These are phyloP conservation scores for Eurois occulta DNA, from an alignment of 2,888 invertebrate genomes.

Conservation along the genomic window DNA sequence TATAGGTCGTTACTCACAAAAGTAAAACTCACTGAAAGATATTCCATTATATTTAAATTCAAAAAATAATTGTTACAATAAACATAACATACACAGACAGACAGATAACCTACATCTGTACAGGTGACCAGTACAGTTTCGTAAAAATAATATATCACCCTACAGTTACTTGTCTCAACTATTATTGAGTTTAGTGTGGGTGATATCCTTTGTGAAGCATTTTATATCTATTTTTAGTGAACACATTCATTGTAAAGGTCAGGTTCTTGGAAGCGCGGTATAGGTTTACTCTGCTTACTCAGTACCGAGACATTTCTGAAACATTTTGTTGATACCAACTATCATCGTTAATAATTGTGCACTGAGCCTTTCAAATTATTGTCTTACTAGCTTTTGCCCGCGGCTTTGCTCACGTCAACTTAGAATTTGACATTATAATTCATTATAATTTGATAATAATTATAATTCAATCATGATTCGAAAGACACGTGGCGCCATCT, in stretches of 20 bases:
- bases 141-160: constrained; percentile 6
- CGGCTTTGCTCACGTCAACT: too few relatives aligned
- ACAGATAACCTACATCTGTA: neutral
- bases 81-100: neutral
- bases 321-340: constrained; percentile 3
- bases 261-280: neutral
- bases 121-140: neutral
- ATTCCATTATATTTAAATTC: too few relatives aligned
- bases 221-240: constrained; percentile 27
- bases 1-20: neutral
- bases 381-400: too few relatives aligned
- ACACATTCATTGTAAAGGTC: constrained; percentile 3
- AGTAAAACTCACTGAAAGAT: neutral
- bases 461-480: too few relatives aligned
- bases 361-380: neutral
- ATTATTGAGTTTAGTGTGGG: neutral
- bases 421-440: too few relatives aligned
- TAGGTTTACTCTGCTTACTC: neutral
- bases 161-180: neutral
- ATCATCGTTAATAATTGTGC: neutral
- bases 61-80: neutral
- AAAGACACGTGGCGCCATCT: too few relatives aligned
- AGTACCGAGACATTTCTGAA: neutral
- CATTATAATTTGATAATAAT: too few relatives aligned
- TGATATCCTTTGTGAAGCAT: constrained; percentile 4